Evolutionary conservation across 2,888 invertebrate genomes (phyloP), one percentile per base, ranked within the genome.

Genomic region (Caenorhabditis sinica): DNA sequence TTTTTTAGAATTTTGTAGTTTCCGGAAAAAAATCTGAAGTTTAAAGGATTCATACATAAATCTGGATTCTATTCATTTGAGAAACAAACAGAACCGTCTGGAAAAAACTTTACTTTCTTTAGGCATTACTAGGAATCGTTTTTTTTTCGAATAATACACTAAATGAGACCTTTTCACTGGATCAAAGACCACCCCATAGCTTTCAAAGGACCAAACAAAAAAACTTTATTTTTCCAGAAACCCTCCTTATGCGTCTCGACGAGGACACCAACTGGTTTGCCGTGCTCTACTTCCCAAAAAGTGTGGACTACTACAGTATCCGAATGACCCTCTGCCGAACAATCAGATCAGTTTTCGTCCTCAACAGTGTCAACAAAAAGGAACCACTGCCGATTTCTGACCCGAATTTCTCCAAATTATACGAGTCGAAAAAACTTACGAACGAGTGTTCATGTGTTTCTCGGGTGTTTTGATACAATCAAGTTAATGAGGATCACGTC

Each of bases 281-380:
- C n/a, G 74, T 65, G 23, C 40, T 74, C 20, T 74, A 74, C 23
- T 74, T 65, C 40, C 63, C 74, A 28, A 74, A 51, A n/a, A 63
- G 33, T 0, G 36, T 74, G 9, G 74, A 74, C 1, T 74, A 74
- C 49, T 74, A 74, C 63, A 74, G 28, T 36, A 53, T 74, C 36
- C 36, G 45, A 17, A 33, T 74, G 23, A 74, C 63, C n/a, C 17
- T 74, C n/a, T 74, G 74, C 40, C 36, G 28, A 25, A 61, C 74
- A 0, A 53, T 74, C 15, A 11, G 74, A 28, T 63, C 74, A 0
- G 51, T 74, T 1, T 23, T 28, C 9, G 51, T 74, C n/a, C 6
- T 28, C 15, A 69, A 15, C n/a, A 9, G 15, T 1, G 11, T 56
- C 17, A 40, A 69, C 3, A 56, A 53, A 28, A 69, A 25, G n/a